phyloP scores from a whole-genome alignment of 2,797 vertebrate species.

The Taenioides sp. region DNA sequence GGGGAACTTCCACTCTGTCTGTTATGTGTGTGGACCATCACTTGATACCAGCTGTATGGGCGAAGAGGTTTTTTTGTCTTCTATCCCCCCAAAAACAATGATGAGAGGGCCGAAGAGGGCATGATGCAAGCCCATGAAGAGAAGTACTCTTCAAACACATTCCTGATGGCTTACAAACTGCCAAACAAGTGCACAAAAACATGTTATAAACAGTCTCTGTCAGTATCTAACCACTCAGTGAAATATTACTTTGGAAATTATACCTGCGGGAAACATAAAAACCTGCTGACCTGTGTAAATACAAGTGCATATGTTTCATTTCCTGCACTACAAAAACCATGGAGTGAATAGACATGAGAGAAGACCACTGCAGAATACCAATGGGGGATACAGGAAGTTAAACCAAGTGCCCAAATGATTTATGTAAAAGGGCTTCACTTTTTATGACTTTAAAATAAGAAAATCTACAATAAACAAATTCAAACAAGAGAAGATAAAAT shows the following conservation, averaged over 20 bases:
- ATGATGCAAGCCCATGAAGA: conserved; percentile 37
- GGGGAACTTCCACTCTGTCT: conserved; percentile 15
- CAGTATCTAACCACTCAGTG: conserved; percentile 19
- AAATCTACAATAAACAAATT: neutral
- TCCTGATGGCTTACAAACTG: conserved; percentile 65
- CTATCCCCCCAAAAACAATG: conserved; percentile 24
- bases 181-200: conserved; percentile 33
- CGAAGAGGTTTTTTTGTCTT: conserved; percentile 24
- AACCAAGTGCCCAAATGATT: neutral
- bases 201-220: conserved; percentile 16
- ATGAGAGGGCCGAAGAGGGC: conserved; percentile 42
- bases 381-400: conserved; percentile 1
- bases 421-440: neutral
- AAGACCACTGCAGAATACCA: neutral
- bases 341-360: conserved; percentile 2
- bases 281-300: conserved; percentile 26
- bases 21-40: conserved; percentile 36
- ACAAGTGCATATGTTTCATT: conserved; percentile 32
- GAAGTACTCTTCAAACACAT: conserved; percentile 75
- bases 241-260: conserved; percentile 34
- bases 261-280: conserved; percentile 30
- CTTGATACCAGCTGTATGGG: conserved; percentile 21
- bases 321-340: conserved; percentile 32
- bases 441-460: neutral
- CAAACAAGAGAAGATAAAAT: neutral